These are phyloP conservation scores for Drusus annulatus DNA, from an alignment of 1,140 invertebrate species.

Conservation along the genomic window DNA sequence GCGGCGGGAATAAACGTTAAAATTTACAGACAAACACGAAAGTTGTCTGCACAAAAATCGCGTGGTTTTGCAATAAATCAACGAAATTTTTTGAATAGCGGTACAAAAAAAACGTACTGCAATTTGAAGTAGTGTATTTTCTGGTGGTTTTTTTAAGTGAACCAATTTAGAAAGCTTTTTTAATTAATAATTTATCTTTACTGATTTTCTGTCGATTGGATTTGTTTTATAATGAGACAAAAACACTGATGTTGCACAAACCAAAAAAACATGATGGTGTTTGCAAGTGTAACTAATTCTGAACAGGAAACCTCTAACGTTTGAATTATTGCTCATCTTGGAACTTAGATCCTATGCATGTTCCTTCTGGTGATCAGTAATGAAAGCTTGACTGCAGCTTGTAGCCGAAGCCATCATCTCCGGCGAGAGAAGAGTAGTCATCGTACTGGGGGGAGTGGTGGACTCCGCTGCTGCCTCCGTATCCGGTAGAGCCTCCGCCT, in stretches of 20 bases:
- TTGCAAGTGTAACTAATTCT: no score
- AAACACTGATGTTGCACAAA: no score
- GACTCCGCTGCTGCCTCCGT: constrained; percentile 6
- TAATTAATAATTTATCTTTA: no score
- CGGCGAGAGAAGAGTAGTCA: constrained; percentile 51
- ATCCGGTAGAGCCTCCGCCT: neutral
- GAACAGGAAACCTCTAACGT: constrained; percentile 33
- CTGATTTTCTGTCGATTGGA: no score
- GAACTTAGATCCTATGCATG: constrained; percentile 6
- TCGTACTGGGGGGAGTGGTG: constrained; percentile 48
- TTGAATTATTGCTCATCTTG: constrained; percentile 7
- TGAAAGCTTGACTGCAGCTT: constrained; percentile 54
- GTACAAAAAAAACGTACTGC: neutral
- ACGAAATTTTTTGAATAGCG: neutral
- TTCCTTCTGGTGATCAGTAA: constrained; percentile 50
- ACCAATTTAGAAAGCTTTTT: no score
- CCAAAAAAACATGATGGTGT: no score
- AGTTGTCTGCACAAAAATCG: constrained; percentile 5
- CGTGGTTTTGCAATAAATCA: constrained; percentile 12
- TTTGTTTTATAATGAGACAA: no score
- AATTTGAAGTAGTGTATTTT: neutral
- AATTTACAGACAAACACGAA: neutral
- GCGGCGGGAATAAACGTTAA: neutral
- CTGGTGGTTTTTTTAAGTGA: neutral
- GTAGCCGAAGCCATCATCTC: constrained; percentile 54